phyloP scores from a whole-genome alignment of 2,797 vertebrate species.

The Eulemur mongoz region DNA sequence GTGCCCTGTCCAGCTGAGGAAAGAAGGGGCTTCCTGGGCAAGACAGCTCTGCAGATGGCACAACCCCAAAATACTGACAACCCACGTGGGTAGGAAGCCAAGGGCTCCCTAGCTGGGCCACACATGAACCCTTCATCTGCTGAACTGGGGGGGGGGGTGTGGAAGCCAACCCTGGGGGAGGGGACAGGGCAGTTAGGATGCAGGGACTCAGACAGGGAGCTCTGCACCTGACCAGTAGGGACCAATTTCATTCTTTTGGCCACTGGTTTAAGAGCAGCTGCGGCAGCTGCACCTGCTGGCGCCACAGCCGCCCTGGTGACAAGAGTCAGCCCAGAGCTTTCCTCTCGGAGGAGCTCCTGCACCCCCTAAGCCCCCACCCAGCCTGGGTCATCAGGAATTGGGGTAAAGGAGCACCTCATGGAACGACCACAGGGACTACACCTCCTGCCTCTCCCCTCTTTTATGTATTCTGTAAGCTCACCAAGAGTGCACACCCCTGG shows the following conservation, averaged over 20 bases:
- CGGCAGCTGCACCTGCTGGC: not conserved
- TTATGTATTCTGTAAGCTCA: no score
- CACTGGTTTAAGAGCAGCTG: not conserved
- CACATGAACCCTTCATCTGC: not conserved
- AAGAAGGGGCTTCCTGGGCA: not conserved
- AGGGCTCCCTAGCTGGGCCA: not conserved
- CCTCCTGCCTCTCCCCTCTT: not conserved
- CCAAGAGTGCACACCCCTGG: accelerated
- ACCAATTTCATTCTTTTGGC: not conserved
- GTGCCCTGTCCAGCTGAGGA: not conserved
- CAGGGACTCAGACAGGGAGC: not conserved
- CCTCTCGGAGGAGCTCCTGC: no score
- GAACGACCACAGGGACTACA: no score
- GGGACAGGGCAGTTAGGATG: not conserved
- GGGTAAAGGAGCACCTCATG: no score
- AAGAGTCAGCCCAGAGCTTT: not conserved
- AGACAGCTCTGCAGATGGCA: accelerated
- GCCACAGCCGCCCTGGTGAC: not conserved
- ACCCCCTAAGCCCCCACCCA: accelerated
- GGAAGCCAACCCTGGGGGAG: no score
- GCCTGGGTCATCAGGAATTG: not conserved
- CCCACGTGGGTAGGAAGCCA: not conserved
- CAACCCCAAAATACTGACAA: not conserved
- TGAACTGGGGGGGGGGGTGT: not conserved
- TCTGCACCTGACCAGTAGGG: accelerated